Base-by-base conservation (phyloP, 1,140 invertebrate species). In the Eciton burchellii region DNA sequence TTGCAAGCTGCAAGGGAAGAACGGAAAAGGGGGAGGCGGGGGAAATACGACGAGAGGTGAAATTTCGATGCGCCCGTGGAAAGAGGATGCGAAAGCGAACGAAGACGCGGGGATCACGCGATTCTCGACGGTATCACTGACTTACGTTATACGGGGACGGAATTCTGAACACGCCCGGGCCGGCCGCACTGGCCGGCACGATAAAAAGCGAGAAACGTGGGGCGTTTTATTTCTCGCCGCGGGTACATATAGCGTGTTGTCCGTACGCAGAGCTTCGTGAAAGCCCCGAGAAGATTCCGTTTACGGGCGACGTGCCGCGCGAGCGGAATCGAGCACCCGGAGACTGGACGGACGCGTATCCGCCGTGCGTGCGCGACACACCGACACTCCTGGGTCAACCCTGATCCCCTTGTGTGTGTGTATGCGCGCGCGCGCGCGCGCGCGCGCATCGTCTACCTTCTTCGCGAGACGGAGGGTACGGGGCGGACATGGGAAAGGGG, bases 291-390 rank as follows among this genome's bases (percentile, higher is more conserved):
- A 87, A 88, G 85, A 88, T 88, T 88, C 86, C 86, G 86, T 88
- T 88, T 88, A 88, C 85, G 85, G 86, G 81, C 86, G 82, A 88
- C 86, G 86, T 88, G 88, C 88, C 59, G 83, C 43, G 88, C 54
- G 84, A 87, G 82, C 85, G 82, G 87, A 88, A 88, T 83, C 24
- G 89, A 77, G 77, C 76, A 81, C 79, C 59, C 79, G 43, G 81
- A 35, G n/a, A 35, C 35, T n/a, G n/a, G n/a, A 81, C 26, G 52
- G 70, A 66, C 85, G 86, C 86, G 70, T 87, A 86, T 89, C 82
- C 85, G 43, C 54, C 63, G 81, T 87, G 88, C 88, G 88, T 89
- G 88, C 71, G 85, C 56, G 73, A 66, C 60, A 66, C 60, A 79
- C 77, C 85, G 57, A 47, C n/a, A n/a, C 59, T 56, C 63, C 56